Evolutionary conservation across 1,140 invertebrate genomes (phyloP).

Genomic region (Manduca sexta): DNA sequence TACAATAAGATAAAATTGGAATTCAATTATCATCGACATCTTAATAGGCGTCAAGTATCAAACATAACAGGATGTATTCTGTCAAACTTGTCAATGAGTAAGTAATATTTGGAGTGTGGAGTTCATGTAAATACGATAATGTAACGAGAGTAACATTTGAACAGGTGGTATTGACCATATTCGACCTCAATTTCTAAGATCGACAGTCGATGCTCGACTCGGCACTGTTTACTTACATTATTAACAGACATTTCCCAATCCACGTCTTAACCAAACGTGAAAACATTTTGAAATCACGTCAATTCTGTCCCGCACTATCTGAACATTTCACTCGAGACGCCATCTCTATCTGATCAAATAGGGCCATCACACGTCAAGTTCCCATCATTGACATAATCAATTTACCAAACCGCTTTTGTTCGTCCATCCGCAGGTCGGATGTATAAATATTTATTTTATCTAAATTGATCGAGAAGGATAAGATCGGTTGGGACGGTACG

Average conservation of each 20-base stretch:
- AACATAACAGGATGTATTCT: constrained; percentile 6
- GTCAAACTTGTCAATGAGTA: constrained; percentile 15
- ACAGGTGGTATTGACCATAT: constrained; percentile 9
- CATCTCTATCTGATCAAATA: constrained; percentile 34
- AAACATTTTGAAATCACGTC: neutral
- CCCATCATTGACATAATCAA: constrained; percentile 61
- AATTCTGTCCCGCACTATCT: neutral
- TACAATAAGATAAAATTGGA: neutral
- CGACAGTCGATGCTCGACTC: constrained; percentile 5
- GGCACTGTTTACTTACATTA: constrained; percentile 1
- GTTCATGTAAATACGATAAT: constrained; percentile 10
- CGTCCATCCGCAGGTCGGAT: constrained; percentile 57
- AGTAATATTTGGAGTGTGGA: constrained; percentile 6
- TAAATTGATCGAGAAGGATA: constrained; percentile 70
- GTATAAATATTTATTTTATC: constrained; percentile 73
- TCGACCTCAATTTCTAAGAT: constrained; percentile 9
- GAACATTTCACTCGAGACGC: neutral
- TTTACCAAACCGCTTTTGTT: constrained; percentile 66
- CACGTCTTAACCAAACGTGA: neutral
- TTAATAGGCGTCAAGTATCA: constrained; percentile 2
- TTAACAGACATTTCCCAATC: constrained; percentile 4
- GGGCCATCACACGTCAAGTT: constrained; percentile 4
- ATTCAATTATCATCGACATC: constrained; percentile 1
- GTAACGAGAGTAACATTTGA: constrained; percentile 5
- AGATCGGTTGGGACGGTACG: constrained; percentile 54